These are phyloP conservation scores for Stomorhina lunata DNA, from an alignment of 2,888 invertebrate genomes.

Conservation along the genomic window DNA sequence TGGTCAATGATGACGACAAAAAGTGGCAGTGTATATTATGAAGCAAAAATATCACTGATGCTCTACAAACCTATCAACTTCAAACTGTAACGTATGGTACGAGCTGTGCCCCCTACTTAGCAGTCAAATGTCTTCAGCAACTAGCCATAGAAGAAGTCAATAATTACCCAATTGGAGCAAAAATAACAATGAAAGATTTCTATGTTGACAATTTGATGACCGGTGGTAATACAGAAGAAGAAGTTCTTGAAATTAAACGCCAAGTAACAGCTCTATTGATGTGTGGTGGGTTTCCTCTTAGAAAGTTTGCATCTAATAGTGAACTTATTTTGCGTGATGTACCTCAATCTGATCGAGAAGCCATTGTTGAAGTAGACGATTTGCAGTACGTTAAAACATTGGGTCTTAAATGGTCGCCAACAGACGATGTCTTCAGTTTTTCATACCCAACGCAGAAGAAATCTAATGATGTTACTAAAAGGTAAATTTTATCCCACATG, in stretches of 20 bases:
- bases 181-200: conserved; percentile 55
- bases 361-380: conserved; percentile 39
- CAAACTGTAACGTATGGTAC: conserved; percentile 61
- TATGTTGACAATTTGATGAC: conserved; percentile 67
- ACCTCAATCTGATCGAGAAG: conserved; percentile 24
- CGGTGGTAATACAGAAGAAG: conserved; percentile 42
- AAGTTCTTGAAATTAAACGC: conserved; percentile 47
- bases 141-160: conserved; percentile 30
- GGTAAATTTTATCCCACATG: conserved; percentile 55
- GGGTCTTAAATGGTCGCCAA: conserved; percentile 54
- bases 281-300: conserved; percentile 52
- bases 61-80: not conserved
- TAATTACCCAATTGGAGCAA: conserved; percentile 62
- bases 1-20: conserved; percentile 41
- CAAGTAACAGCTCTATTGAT: conserved; percentile 48
- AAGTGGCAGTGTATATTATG: conserved; percentile 62
- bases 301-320: conserved; percentile 62
- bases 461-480: conserved; percentile 4
- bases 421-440: conserved; percentile 34
- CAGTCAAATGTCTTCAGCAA: conserved; percentile 19
- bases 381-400: conserved; percentile 48
- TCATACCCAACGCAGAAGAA: not conserved
- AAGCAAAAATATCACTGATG: conserved; percentile 4
- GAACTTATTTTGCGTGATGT: conserved; percentile 22
- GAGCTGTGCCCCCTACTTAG: conserved; percentile 55